Evolutionary conservation across 2,797 vertebrate genomes (phyloP), one percentile per base, ranked within the genome.

Genomic region (Argyrosomus regius): DNA sequence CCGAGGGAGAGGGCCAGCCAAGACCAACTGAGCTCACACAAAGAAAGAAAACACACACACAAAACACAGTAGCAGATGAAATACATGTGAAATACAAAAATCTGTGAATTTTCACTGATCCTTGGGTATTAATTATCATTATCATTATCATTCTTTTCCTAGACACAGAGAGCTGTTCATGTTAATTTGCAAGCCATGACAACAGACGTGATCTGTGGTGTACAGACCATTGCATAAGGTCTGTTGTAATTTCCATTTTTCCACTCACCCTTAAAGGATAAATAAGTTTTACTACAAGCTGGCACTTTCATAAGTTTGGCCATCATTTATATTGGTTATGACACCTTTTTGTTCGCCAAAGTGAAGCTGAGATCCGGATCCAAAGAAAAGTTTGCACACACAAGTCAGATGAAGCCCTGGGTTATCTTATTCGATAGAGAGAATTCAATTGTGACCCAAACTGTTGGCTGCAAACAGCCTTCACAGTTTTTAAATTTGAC

Each of bases 1-100:
- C 85, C 59, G 20, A 78, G 82, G 80, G 87, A 91, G 83, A 70
- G 78, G 84, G 85, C 84, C 85, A 89, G 91, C 89, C 86, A 91
- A 77, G 60, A 91, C 78, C 83, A 81, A 82, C 41, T 78, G 71
- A 88, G 83, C 83, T 84, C 77, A 80, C 46, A 78, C 62, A 84
- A 50, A 83, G 52, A 78, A 24, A 79, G 11, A 75, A n/a, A 52
- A 43, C 45, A 53, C 59, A 56, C 57, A 68, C 16, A 72, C 20
- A 77, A 79, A 52, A 66, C 59, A 73, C 6, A 87, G 14, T 58
- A 54, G 71, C 31, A 64, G 35, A 83, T 60, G 22, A 75, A 78
- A 72, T n/a, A 50, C 3, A 71, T 28, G 20, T 35, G 18, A 77
- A 75, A 71, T 16, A 49, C 28, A 72, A 52, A 79, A 41, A 1